Conservation (phyloP, 1,140 invertebrate genomes). For the Pachyrhynchus sulphureomaculatus region DNA sequence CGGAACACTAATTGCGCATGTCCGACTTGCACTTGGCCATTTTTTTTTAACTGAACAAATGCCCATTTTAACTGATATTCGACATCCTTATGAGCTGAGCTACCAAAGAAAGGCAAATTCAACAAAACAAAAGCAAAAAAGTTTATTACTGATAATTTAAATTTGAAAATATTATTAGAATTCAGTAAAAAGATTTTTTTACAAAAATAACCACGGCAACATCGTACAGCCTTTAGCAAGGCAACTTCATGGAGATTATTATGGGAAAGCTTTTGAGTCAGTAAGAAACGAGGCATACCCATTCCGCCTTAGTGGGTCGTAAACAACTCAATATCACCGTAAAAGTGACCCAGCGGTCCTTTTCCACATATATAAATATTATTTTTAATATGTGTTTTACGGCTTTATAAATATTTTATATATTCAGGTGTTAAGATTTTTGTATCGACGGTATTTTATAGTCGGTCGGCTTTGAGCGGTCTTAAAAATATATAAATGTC, state of each 20-base stretch:
- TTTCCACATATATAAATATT: slow-evolving; percentile 53
- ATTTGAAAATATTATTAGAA: no score
- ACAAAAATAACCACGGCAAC: slow-evolving; percentile 2
- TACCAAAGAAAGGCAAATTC: no score
- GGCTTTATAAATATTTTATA: slow-evolving; percentile 54
- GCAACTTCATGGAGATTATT: slow-evolving; percentile 26
- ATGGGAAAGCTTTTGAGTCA: slow-evolving; percentile 21
- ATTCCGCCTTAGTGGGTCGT: slow-evolving; percentile 35
- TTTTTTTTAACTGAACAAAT: no score
- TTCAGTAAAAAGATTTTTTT: no score
- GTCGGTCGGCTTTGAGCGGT: slow-evolving; percentile 33
- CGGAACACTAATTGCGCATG: no score
- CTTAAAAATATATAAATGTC: slow-evolving; percentile 43
- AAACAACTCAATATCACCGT: slow-evolving; percentile 47
- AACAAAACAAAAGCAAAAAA: no score
- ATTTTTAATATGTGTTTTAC: slow-evolving; percentile 54
- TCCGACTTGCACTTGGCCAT: no score
- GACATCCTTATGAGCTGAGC: no score
- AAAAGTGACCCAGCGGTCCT: slow-evolving; percentile 46
- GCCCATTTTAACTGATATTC: no score
- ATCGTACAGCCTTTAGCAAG: slow-evolving; percentile 1
- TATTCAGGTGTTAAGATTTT: slow-evolving; percentile 52
- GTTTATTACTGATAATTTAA: no score
- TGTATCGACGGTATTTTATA: slow-evolving; percentile 42
- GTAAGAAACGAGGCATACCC: slow-evolving; percentile 4